Percentiles rank a stretch among this genome's conserved stretches.
These are phyloP conservation scores for Coptodon bakossiorum DNA, from an alignment of 2,113 vertebrate species.

Conservation along the genomic window DNA sequence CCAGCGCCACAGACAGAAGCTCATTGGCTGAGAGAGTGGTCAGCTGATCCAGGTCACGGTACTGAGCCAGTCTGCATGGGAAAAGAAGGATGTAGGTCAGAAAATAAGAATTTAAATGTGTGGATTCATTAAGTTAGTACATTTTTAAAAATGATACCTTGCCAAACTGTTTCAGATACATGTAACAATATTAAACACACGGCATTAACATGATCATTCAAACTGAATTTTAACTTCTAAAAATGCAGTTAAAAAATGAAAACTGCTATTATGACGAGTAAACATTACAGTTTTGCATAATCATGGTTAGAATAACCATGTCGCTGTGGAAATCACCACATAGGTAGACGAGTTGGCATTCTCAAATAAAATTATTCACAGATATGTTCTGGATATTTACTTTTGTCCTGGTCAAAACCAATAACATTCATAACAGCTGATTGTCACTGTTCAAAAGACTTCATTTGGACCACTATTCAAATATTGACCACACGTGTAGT, in stretches of 20 bases:
- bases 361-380: neutral
- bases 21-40: slow-evolving; percentile 80
- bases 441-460: neutral
- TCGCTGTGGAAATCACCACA: neutral
- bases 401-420: neutral
- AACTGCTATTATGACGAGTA: neutral
- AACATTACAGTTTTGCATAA: neutral
- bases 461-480: neutral
- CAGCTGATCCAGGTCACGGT: slow-evolving; percentile 85
- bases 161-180: neutral
- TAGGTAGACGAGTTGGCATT: fast-evolving
- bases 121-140: neutral
- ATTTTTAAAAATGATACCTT: neutral
- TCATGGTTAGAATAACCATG: neutral
- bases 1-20: slow-evolving; percentile 82
- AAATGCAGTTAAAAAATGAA: neutral
- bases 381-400: neutral
- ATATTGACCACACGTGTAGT: fast-evolving
- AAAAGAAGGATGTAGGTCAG: neutral
- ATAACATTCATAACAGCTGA: neutral
- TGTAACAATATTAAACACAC: neutral
- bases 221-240: neutral
- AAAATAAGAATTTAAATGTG: neutral
- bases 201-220: neutral
- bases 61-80: slow-evolving; percentile 83